Base-by-base conservation (phyloP, 2,113 vertebrate species). In the Pseudolaguvia tuberculata region DNA sequence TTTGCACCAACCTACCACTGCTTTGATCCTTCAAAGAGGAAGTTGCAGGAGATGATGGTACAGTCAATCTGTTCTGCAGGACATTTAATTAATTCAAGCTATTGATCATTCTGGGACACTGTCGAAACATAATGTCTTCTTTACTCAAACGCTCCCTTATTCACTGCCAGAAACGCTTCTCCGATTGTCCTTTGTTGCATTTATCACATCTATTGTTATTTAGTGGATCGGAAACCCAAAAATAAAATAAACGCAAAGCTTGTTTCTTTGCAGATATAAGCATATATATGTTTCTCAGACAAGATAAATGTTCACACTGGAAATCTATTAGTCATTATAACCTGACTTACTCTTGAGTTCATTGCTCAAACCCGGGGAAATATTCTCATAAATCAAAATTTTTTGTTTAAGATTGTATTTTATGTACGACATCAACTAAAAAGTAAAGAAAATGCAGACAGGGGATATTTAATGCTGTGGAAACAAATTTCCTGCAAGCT, bases 21-120 rank as follows among this genome's bases (percentile, higher is more conserved):
- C 8, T 42, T 42, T 42, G 39, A 35, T 42, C 39, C 39, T 42
- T 42, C 8, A 9, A 42, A 42, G 8, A 42, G 39, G 9, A 42
- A 77, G 65, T 52, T 77, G 7, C 47, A 47, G 29, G 29, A 23
- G 42, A 42, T 29, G 12, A 63, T 51, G 42, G 56, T 25, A 70
- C 29, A 35, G 21, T 74, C 69, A 78, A 74, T 71, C 48, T 66
- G 53, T 65, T 70, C 39, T 20, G 3, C 58, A 52, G 52, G 76
- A 74, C 18, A 53, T 53, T 51, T 77, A 73, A 35, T 59, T 21
- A 69, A 56, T 15, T 70, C 48, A 58, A 35, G 53, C 57, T n/a
- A 63, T 80, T 78, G 15, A 77, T 76, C 71, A 80, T 70, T 42
- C 71, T 70, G 58, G 77, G 70, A 77, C 21, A 65, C 20, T 68